These are phyloP conservation scores for Drosophila fulvimacula DNA, from an alignment of 2,888 invertebrate genomes.

Conservation along the genomic window DNA sequence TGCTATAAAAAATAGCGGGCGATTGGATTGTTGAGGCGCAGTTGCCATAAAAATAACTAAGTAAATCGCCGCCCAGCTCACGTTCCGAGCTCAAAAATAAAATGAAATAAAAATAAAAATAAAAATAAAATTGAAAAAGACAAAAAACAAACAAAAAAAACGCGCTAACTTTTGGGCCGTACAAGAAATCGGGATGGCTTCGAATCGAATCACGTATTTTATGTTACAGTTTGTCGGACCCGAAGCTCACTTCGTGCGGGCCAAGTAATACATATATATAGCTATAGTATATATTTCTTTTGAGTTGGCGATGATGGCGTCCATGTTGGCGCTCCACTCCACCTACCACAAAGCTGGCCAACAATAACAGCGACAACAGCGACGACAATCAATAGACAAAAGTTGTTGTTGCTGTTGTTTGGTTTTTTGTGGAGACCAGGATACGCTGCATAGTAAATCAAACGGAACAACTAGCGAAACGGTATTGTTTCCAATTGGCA, in stretches of 20 bases:
- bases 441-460: constrained; percentile 73
- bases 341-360: constrained; percentile 76
- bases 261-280: constrained; percentile 27
- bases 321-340: constrained; percentile 78
- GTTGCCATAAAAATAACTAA: constrained; percentile 71
- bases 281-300: constrained; percentile 7
- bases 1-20: constrained; percentile 55
- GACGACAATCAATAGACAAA: constrained; percentile 79
- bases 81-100: constrained; percentile 59
- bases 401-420: constrained; percentile 53
- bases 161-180: constrained; percentile 37
- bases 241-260: constrained; percentile 65
- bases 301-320: constrained; percentile 72
- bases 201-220: constrained; percentile 79
- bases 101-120: constrained; percentile 66
- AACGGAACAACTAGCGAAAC: constrained; percentile 77
- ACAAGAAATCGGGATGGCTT: constrained; percentile 35
- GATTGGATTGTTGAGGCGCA: constrained; percentile 47
- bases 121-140: constrained; percentile 63
- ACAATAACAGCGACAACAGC: constrained; percentile 57
- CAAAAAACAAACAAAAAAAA: constrained; percentile 71
- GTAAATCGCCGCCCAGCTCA: constrained; percentile 76
- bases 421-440: constrained; percentile 16
- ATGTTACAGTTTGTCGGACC: constrained; percentile 73
- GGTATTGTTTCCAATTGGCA: constrained; percentile 80